These are phyloP conservation scores for Parthenolecanium corni DNA, from an alignment of 2,888 invertebrate species.

Conservation along the genomic window DNA sequence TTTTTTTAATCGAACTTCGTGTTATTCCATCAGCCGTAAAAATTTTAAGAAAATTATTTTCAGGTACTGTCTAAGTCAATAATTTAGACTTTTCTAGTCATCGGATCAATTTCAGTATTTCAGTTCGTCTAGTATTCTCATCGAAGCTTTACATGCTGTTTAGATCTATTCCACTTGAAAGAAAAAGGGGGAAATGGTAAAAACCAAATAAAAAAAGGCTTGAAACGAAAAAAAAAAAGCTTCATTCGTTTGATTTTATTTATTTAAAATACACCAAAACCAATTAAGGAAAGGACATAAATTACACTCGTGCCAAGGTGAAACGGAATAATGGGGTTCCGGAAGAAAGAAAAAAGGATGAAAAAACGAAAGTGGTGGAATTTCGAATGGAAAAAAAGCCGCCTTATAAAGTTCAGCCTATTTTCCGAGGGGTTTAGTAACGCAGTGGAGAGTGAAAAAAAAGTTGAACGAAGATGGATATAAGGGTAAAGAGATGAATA, in stretches of 20 bases:
- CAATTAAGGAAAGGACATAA: conserved; percentile 26
- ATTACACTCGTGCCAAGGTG: conserved; percentile 21
- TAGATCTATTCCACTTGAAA: too few relatives aligned
- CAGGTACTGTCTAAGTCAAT: too few relatives aligned
- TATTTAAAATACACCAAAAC: conserved; percentile 28
- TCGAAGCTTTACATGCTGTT: too few relatives aligned
- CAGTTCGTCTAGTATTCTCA: too few relatives aligned
- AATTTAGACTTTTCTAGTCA: too few relatives aligned
- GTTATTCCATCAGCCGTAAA: too few relatives aligned
- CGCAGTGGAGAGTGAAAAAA: too few relatives aligned
- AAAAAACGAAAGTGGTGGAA: not conserved
- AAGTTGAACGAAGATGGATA: not conserved
- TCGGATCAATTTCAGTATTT: too few relatives aligned
- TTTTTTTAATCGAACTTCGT: too few relatives aligned
- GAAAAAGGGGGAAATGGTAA: too few relatives aligned
- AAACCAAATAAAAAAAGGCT: too few relatives aligned
- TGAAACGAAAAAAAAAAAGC: not conserved
- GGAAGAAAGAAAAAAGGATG: not conserved
- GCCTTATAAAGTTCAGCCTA: not conserved
- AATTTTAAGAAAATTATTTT: too few relatives aligned
- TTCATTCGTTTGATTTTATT: conserved; percentile 23
- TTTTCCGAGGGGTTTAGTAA: not conserved
- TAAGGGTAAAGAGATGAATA: not conserved
- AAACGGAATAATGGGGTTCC: conserved; percentile 13
- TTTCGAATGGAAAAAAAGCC: not conserved